Evolutionary conservation across 2,888 invertebrate genomes (phyloP), one percentile per base, ranked within the genome.

Genomic region (Xestia sexstrigata): DNA sequence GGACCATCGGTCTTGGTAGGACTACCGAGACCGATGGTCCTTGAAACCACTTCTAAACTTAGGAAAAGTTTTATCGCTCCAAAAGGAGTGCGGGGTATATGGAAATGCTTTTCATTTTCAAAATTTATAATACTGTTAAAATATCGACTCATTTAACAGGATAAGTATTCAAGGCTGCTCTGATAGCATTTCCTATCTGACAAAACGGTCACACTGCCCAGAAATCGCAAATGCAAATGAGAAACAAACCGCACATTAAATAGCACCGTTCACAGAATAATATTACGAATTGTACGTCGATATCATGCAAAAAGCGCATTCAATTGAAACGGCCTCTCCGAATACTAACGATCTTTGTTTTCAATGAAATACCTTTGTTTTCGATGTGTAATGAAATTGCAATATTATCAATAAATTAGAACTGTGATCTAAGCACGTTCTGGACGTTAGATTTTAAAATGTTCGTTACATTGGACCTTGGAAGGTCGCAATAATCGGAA

Each of bases 291-390:
- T 72, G 71, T 68, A 74, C 72, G 58, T 73, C 75, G 70, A 84
- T 75, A 81, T 68, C 68, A 75, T 87, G 82, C 81, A 79, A 85
- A 79, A 78, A 85, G 75, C 68, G 74, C 81, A 87, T 87, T 83
- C 76, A 82, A 81, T 82, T 78, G 68, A 67, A 85, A 74, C 68
- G 11, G 70, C 78, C 74, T 74, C 81, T 74, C 67, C 68, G 74
- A 83, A 87, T 87, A 79, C 67, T 58, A 87, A 84, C 47, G 66
- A 76, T 80, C 69, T 74, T 74, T 81, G 71, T 72, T 69, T 76
- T 83, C 62, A 78, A 81, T 83, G 55, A 80, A 78, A 87, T 78
- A 35, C 77, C 75, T 82, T 87, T 84, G 82, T 79, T 76, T 78
- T 70, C 35, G 26, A 47, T 67, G 52, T 74, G 23, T 52, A 39